Evolutionary conservation across 2,888 invertebrate genomes (phyloP).

Genomic region (Drosophila flavopinicola): DNA sequence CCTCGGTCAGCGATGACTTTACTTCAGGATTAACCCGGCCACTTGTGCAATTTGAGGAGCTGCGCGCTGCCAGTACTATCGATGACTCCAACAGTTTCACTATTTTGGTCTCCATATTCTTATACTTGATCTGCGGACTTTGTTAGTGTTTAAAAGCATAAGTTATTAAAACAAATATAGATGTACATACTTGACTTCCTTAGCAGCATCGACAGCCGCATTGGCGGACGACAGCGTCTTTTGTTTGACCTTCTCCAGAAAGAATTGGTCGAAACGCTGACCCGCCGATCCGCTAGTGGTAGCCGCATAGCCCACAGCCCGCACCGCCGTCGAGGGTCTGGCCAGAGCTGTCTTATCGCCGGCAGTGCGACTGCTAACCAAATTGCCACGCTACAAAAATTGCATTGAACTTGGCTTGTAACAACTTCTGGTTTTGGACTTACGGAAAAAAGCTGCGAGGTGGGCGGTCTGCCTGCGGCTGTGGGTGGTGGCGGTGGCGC

Average conservation of each 20-base stretch:
- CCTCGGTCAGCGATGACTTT: slow-evolving; percentile 76
- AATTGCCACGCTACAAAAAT: slow-evolving; percentile 77
- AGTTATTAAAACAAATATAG: neutral
- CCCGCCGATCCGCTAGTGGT: slow-evolving; percentile 84
- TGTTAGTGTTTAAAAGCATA: too few species aligned
- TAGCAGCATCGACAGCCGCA: slow-evolving; percentile 86
- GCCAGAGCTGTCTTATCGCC: slow-evolving; percentile 82
- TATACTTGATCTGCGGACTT: slow-evolving; percentile 94
- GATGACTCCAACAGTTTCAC: slow-evolving; percentile 96
- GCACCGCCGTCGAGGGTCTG: slow-evolving; percentile 97
- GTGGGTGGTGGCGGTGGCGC: slow-evolving; percentile 75
- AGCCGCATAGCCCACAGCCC: slow-evolving; percentile 98
- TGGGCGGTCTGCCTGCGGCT: slow-evolving; percentile 80
- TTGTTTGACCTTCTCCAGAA: slow-evolving; percentile 85
- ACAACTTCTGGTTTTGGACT: slow-evolving; percentile 2
- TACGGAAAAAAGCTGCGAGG: slow-evolving; percentile 81
- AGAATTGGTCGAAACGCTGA: slow-evolving; percentile 90
- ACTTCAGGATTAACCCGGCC: slow-evolving; percentile 52
- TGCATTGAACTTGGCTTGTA: neutral
- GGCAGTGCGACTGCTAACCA: slow-evolving; percentile 80
- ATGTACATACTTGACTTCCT: slow-evolving; percentile 85
- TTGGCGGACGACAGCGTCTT: slow-evolving; percentile 80
- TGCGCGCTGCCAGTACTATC: slow-evolving; percentile 85
- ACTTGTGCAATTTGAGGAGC: slow-evolving; percentile 15
- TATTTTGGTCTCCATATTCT: slow-evolving; percentile 94